Conservation (phyloP, 2,888 invertebrate genomes). For the Heteropelma amictum region DNA sequence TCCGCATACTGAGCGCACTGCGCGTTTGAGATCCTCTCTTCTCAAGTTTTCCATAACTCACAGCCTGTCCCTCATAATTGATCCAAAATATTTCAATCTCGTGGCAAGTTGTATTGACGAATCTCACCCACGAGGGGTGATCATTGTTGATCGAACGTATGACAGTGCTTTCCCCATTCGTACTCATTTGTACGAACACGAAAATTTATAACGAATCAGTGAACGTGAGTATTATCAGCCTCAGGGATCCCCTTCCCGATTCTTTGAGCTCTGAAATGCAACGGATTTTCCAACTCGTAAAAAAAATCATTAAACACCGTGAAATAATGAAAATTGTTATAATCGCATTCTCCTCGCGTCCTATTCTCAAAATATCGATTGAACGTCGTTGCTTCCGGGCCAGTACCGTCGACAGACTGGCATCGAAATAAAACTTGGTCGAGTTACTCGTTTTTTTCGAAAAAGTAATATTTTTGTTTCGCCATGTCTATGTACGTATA, state of each 20-base stretch:
- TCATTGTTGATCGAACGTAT: constrained; percentile 69
- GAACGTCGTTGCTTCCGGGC: too few species aligned
- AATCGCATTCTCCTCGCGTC: background rate
- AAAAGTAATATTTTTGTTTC: too few species aligned
- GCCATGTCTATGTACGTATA: too few species aligned
- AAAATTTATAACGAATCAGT: constrained; percentile 6
- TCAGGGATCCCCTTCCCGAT: constrained; percentile 27
- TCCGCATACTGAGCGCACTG: constrained; percentile 83
- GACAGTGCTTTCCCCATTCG: constrained; percentile 31
- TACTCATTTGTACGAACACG: constrained; percentile 49
- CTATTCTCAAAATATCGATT: too few species aligned
- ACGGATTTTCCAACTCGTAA: constrained; percentile 24
- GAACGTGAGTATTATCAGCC: constrained; percentile 18
- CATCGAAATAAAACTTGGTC: too few species aligned
- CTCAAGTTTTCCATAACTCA: constrained; percentile 82
- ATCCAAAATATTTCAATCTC: constrained; percentile 87
- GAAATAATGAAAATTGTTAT: background rate
- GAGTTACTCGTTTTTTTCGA: too few species aligned
- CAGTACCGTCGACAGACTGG: too few species aligned
- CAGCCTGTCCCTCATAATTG: constrained; percentile 83
- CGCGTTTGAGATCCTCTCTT: too few species aligned
- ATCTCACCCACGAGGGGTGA: constrained; percentile 79
- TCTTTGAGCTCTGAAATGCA: constrained; percentile 41
- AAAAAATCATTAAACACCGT: background rate
- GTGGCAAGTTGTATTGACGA: constrained; percentile 81